phyloP scores from a whole-genome alignment of 2,113 vertebrate species.

The Fulica atra region DNA sequence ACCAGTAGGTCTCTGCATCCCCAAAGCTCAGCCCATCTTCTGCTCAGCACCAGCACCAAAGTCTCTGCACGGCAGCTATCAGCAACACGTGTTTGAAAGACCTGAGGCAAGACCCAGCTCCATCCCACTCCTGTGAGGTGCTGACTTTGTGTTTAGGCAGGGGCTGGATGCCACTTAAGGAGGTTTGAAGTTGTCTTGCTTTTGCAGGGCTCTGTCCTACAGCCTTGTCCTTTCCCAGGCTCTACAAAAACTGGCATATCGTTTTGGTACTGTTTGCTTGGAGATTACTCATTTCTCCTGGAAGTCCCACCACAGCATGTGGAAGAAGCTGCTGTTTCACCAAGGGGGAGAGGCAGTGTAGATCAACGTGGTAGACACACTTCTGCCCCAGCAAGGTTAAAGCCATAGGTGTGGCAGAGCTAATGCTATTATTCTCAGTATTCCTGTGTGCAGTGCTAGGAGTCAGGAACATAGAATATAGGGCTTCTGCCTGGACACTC shows the following conservation, averaged over 20 bases:
- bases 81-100: neutral
- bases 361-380: neutral
- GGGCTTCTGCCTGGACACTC: neutral
- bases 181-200: neutral
- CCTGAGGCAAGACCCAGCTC: neutral
- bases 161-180: neutral
- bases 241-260: neutral
- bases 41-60: neutral
- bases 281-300: neutral
- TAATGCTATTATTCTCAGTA: rapidly evolving
- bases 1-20: neutral
- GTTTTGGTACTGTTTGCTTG: neutral
- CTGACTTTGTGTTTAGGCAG: neutral
- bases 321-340: neutral
- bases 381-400: neutral
- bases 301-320: neutral
- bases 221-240: neutral
- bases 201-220: neutral
- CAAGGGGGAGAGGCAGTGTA: too few relatives aligned
- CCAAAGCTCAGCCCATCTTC: neutral
- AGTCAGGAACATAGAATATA: neutral
- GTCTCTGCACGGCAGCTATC: neutral
- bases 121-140: rapidly evolving
- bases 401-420: neutral
- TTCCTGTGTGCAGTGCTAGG: rapidly evolving